Conservation (phyloP, 2,888 invertebrate genomes). For the Ischnus inquisitorius region DNA sequence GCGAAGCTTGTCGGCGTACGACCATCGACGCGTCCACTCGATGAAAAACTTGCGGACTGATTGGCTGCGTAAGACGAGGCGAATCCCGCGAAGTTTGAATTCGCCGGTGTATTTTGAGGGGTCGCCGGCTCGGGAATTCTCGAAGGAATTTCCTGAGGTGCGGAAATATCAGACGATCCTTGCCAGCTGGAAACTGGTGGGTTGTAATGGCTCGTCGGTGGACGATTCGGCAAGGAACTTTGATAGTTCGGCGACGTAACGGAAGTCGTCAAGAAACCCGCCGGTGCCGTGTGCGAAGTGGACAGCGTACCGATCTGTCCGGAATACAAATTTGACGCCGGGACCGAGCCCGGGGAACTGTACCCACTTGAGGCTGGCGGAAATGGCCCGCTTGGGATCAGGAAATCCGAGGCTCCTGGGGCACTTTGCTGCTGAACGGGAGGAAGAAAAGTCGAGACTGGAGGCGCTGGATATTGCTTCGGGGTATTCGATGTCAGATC, state of each 20-base stretch:
- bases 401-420: slow-evolving; percentile 50
- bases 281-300: slow-evolving; percentile 42
- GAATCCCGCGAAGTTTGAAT: slow-evolving; percentile 76
- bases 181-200: slow-evolving; percentile 54
- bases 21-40: slow-evolving; percentile 2
- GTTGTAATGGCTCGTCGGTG: slow-evolving; percentile 26
- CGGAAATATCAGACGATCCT: slow-evolving; percentile 19
- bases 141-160: slow-evolving; percentile 78
- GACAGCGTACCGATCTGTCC: slow-evolving; percentile 22
- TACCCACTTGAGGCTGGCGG: slow-evolving; percentile 29
- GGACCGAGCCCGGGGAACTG: slow-evolving; percentile 22
- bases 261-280: slow-evolving; percentile 36
- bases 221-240: slow-evolving; percentile 25
- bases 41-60: slow-evolving; percentile 29
- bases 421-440: slow-evolving; percentile 37
- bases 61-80: slow-evolving; percentile 64
- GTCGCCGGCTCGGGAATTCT: slow-evolving; percentile 79
- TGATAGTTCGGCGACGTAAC: slow-evolving; percentile 16
- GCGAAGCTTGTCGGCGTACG: slow-evolving; percentile 28
- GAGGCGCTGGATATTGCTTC: slow-evolving; percentile 68
- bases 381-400: slow-evolving; percentile 49
- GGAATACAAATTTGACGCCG: slow-evolving; percentile 35
- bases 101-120: slow-evolving; percentile 83
- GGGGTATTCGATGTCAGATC: slow-evolving; percentile 86
- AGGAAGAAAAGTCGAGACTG: slow-evolving; percentile 39